phyloP scores from a whole-genome alignment of 2,113 vertebrate species.

The Burhinus oedicnemus region DNA sequence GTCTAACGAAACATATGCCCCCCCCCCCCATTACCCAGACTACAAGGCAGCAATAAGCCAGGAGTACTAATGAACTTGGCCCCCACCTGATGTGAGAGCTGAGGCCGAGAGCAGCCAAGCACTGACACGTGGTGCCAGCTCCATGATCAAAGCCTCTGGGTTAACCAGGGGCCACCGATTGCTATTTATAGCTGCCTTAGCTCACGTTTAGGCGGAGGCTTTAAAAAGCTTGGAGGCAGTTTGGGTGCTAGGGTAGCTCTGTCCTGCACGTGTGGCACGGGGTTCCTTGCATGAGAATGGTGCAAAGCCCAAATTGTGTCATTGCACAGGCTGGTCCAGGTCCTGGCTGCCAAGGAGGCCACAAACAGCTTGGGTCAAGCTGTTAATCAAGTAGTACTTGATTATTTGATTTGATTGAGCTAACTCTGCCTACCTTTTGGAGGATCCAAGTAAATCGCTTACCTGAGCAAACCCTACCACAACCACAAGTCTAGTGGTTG shows the following conservation, averaged over 20 bases:
- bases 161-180: neutral
- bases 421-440: neutral
- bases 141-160: neutral
- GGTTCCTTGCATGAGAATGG: neutral
- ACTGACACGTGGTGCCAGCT: neutral
- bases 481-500: neutral
- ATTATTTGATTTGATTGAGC: neutral
- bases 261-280: rapidly evolving
- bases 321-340: neutral
- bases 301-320: neutral
- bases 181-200: slow-evolving; percentile 20
- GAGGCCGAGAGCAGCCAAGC: neutral
- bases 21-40: no score
- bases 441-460: neutral
- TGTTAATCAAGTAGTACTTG: neutral
- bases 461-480: neutral
- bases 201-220: neutral
- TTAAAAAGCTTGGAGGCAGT: neutral
- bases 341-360: neutral
- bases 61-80: neutral
- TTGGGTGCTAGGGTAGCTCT: neutral
- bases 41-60: neutral
- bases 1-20: neutral
- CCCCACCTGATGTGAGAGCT: neutral
- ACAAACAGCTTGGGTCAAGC: neutral